These are phyloP conservation scores for Amyelois transitella DNA, from an alignment of 1,140 invertebrate genomes.

Conservation along the genomic window DNA sequence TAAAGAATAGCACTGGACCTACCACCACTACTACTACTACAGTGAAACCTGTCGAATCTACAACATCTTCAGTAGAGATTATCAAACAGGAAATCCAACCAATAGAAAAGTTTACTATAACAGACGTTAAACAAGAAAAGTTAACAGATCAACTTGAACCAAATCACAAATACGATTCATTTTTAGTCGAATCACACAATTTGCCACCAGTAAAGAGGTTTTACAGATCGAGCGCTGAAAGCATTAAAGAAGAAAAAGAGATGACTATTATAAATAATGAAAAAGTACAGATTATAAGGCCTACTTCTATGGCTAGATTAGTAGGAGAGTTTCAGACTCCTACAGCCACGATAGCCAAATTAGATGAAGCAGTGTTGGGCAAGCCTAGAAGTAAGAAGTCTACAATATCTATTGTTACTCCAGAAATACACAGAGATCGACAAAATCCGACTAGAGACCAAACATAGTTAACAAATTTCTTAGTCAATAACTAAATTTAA, in stretches of 20 bases:
- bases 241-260: conserved; percentile 35
- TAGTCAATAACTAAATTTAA: conserved; percentile 54
- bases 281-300: conserved; percentile 55
- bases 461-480: conserved; percentile 43
- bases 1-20: conserved; percentile 24
- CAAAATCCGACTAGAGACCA: conserved; percentile 30
- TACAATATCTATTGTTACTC: conserved; percentile 32
- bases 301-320: conserved; percentile 31
- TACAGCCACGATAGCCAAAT: conserved; percentile 37
- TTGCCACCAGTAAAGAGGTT: conserved; percentile 42
- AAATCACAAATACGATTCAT: conserved; percentile 30
- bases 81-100: conserved; percentile 46
- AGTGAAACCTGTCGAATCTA: conserved; percentile 17
- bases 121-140: conserved; percentile 31
- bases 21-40: conserved; percentile 13
- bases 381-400: conserved; percentile 39
- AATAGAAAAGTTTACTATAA: conserved; percentile 19
- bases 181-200: conserved; percentile 31
- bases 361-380: conserved; percentile 51
- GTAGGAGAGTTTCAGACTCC: conserved; percentile 41
- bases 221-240: conserved; percentile 61
- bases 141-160: conserved; percentile 49
- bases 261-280: conserved; percentile 51
- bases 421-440: conserved; percentile 26
- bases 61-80: conserved; percentile 31